Evolutionary conservation across 2,113 vertebrate species (phyloP).

Genomic region (Paracanthobrama guichenoti): DNA sequence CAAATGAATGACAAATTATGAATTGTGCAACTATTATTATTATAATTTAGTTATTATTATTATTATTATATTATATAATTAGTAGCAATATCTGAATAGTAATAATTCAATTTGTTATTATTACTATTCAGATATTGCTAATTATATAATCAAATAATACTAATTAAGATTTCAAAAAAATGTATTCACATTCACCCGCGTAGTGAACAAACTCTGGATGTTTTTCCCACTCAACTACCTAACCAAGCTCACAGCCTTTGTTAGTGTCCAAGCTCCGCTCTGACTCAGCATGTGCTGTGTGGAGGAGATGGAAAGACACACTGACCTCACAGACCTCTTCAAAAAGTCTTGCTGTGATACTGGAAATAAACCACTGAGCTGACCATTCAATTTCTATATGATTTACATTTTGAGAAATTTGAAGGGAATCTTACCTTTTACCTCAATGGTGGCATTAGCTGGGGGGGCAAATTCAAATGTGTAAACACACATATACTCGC

Average conservation of each 20-base stretch:
- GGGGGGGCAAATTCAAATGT: conserved; percentile 78
- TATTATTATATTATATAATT: no score
- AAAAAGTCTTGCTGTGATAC: background rate
- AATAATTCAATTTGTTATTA: background rate
- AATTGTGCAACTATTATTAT: background rate
- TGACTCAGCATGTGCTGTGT: conserved; percentile 33
- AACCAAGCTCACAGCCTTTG: conserved; percentile 23
- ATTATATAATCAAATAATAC: background rate
- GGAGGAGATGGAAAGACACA: background rate
- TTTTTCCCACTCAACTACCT: background rate
- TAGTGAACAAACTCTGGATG: background rate
- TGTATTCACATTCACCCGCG: background rate
- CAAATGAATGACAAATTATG: background rate
- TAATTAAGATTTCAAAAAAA: background rate
- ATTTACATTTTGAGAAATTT: background rate
- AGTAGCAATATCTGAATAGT: no score
- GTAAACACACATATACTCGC: conserved; percentile 92
- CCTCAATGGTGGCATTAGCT: conserved; percentile 91
- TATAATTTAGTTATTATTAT: no score
- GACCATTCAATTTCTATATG: background rate
- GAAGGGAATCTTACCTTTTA: conserved; percentile 84
- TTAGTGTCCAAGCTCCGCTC: background rate
- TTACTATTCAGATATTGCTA: background rate
- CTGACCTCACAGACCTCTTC: background rate
- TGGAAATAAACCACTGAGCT: background rate